Evolutionary conservation across 1,140 invertebrate species (phyloP), one percentile per base, ranked within the genome.

Genomic region (Lepidurus packardi): DNA sequence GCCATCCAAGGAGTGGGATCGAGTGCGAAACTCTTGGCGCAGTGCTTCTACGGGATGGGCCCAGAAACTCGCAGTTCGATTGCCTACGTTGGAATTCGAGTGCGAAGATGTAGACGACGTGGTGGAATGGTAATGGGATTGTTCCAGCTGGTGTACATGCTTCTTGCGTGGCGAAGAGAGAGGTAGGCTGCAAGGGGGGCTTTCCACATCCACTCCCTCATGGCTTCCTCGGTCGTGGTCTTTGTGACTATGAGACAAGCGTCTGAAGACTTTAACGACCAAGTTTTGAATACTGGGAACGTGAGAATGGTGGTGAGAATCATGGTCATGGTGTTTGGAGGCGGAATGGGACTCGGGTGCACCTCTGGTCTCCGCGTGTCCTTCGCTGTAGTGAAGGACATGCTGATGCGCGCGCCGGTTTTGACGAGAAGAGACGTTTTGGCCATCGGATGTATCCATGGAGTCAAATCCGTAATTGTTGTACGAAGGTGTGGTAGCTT

Each of bases 1-100:
- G 81, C 82, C 91, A 83, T 93, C 92, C 78, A 93, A 84, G 43
- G 92, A 93, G 83, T 92, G 92, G 25, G 92, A 93, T 42, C 93
- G 87, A 53, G 88, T 89, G 9, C 92, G 86, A 80, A 93, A 93
- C 76, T 91, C 90, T 73, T 65, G 53, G 21, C 53, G 53, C n/a
- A 65, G 21, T 7, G 53, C 13, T 65, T 65, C 53, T 7, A 65
- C 53, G 1, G 53, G 53, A 16, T 65, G 53, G 4, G 53, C 53
- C 53, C 53, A 65, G 13, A 65, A 65, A 16, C 53, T 65, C 7
- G 53, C 0, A 1, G 53, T n/a, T 65, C 53, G 53, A 21, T 7
- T 65, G 53, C 53, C 13, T 21, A 16, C 53, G 16, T 65, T 13
- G 1, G 53, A 13, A 21, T 4, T 65, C 13, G 53, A 65, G 9